phyloP scores from a whole-genome alignment of 2,888 invertebrate species.

The Drosophila anomalata region DNA sequence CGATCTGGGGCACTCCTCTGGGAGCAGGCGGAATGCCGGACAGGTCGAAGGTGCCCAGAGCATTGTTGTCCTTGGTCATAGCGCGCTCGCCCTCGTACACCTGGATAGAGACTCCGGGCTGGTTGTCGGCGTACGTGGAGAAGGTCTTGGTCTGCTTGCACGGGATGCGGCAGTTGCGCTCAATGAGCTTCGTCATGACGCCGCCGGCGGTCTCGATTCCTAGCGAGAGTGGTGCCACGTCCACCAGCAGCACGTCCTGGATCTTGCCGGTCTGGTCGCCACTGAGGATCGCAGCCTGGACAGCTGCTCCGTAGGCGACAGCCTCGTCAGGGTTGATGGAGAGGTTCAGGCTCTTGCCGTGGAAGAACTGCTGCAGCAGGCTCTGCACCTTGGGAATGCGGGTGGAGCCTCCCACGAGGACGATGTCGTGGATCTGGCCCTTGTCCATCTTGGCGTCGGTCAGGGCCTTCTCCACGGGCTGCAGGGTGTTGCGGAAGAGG shows the following conservation, averaged over 20 bases:
- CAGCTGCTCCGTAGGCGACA: conserved; percentile 91
- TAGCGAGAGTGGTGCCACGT: conserved; percentile 88
- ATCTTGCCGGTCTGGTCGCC: conserved; percentile 89
- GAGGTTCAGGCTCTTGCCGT: conserved; percentile 88
- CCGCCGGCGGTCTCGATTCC: conserved; percentile 92
- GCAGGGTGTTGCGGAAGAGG: conserved; percentile 89
- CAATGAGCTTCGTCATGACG: conserved; percentile 91
- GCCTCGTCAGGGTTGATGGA: conserved; percentile 92
- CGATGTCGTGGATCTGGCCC: conserved; percentile 90
- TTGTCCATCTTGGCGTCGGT: conserved; percentile 92
- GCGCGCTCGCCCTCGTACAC: conserved; percentile 92
- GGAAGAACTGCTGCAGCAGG: conserved; percentile 90
- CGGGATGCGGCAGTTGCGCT: conserved; percentile 89
- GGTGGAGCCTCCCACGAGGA: conserved; percentile 92
- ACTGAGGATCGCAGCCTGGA: conserved; percentile 89
- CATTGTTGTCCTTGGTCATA: conserved; percentile 96
- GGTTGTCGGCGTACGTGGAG: conserved; percentile 92
- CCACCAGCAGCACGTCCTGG: conserved; percentile 89
- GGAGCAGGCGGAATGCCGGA: conserved; percentile 96
- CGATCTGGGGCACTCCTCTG: conserved; percentile 93
- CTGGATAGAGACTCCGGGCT: conserved; percentile 90
- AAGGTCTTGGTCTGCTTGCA: conserved; percentile 90
- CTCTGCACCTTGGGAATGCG: conserved; percentile 92
- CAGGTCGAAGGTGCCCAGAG: conserved; percentile 97
- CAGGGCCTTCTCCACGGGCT: conserved; percentile 91